These are phyloP conservation scores for Diadegma fenestrale DNA, from an alignment of 2,888 invertebrate genomes.

Conservation along the genomic window DNA sequence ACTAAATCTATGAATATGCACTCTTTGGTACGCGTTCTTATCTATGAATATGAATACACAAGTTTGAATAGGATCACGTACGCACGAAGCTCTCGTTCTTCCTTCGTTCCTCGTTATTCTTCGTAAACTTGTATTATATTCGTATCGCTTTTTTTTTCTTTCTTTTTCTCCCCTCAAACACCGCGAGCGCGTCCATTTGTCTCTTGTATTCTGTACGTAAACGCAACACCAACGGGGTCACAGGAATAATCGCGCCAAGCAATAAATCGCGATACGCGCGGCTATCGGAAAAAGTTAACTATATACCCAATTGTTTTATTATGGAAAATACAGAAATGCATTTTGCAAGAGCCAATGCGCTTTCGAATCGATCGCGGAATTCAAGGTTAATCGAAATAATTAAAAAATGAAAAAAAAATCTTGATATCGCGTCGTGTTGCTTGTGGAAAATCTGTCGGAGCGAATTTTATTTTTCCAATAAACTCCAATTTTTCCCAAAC, in stretches of 20 bases:
- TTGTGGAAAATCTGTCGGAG: too few relatives aligned
- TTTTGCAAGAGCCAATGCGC: background rate
- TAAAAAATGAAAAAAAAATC: background rate
- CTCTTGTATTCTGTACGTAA: slow-evolving; percentile 1
- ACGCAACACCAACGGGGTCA: background rate
- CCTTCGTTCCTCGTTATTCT: slow-evolving; percentile 23
- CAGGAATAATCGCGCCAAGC: background rate
- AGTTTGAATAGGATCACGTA: slow-evolving; percentile 66
- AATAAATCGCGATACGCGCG: background rate
- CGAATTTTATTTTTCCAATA: too few relatives aligned
- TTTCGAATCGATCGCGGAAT: background rate
- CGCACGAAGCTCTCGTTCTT: slow-evolving; percentile 43
- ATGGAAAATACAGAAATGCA: background rate
- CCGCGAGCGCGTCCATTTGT: background rate
- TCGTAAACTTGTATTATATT: slow-evolving; percentile 32
- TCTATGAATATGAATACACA: slow-evolving; percentile 65
- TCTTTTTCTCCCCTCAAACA: background rate
- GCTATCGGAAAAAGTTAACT: background rate
- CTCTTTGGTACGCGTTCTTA: slow-evolving; percentile 56
- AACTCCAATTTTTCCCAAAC: too few relatives aligned
- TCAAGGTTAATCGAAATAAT: background rate
- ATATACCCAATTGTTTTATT: background rate
- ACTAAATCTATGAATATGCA: slow-evolving; percentile 65
- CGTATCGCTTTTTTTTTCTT: slow-evolving; percentile 15
- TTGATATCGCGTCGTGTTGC: too few relatives aligned